Conservation (phyloP, 2,113 vertebrate species). For the Tragelaphus imberbis region DNA sequence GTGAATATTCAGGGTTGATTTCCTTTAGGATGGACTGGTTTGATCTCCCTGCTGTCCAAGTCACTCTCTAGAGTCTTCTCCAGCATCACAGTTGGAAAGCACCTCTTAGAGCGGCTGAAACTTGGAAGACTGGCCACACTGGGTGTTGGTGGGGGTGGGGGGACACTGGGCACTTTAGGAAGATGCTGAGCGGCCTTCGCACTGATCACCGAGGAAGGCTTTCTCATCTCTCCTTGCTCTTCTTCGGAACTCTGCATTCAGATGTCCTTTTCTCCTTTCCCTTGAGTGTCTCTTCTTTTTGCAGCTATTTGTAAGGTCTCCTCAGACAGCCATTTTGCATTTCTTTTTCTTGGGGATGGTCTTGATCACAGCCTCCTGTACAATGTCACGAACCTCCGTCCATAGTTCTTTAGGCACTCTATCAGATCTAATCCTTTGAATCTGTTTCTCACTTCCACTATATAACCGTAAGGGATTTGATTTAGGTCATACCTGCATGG, state of each 20-base stretch:
- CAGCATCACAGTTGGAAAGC: not conserved
- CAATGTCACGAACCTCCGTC: rapidly evolving
- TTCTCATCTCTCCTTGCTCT: not conserved
- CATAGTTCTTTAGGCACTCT: not conserved
- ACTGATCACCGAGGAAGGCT: too few relatives aligned
- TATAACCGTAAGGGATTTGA: not conserved
- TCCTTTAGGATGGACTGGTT: not conserved
- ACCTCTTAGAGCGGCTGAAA: not conserved
- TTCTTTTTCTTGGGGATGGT: not conserved
- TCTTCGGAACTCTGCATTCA: not conserved
- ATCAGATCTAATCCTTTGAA: not conserved
- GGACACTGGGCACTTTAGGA: not conserved
- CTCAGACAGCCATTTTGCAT: not conserved
- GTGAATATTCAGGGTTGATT: not conserved
- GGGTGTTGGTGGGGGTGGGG: not conserved
- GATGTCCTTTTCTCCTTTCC: not conserved
- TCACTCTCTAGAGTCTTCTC: not conserved
- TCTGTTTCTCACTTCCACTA: not conserved
- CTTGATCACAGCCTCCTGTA: not conserved
- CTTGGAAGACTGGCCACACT: not conserved
- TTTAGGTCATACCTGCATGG: not conserved
- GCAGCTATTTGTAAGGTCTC: not conserved
- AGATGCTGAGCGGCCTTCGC: not conserved
- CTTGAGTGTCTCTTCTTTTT: not conserved
- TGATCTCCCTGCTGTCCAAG: not conserved